Conservation (phyloP, 2,113 vertebrate genomes). For the Pelodiscus sinensis region DNA sequence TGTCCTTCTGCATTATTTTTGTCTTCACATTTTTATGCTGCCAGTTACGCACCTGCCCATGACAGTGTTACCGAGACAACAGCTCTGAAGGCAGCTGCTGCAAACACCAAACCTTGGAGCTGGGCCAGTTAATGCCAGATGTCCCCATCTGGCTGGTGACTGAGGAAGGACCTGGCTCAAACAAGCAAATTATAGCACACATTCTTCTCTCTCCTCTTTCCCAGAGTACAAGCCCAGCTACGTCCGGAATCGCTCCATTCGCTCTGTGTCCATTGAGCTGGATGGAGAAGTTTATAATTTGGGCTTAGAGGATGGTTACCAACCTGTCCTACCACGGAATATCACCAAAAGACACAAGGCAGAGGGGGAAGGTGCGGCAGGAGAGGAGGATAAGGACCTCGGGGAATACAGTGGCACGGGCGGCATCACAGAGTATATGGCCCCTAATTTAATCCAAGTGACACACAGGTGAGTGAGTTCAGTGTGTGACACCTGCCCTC, state of each 20-base stretch:
- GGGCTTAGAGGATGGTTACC: slow-evolving; percentile 80
- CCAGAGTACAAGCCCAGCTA: slow-evolving; percentile 86
- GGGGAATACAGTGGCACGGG: slow-evolving; percentile 91
- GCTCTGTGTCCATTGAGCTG: slow-evolving; percentile 84
- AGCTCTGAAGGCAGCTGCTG: not conserved
- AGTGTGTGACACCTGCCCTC: not conserved
- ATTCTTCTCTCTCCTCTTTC: not conserved
- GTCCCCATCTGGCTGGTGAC: accelerated
- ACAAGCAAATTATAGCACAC: not conserved
- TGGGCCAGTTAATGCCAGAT: not conserved
- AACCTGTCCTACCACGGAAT: slow-evolving; percentile 77
- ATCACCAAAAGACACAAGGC: slow-evolving; percentile 74
- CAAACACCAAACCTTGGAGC: not conserved
- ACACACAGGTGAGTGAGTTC: slow-evolving; percentile 86
- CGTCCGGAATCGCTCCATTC: slow-evolving; percentile 84
- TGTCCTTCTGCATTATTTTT: not conserved
- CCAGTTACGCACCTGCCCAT: accelerated
- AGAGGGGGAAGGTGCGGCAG: slow-evolving; percentile 32
- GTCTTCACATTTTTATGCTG: not conserved
- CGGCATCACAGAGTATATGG: slow-evolving; percentile 74
- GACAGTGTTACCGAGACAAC: not conserved
- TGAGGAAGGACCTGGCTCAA: not conserved
- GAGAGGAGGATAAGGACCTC: slow-evolving; percentile 79
- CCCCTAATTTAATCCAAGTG: slow-evolving; percentile 90
- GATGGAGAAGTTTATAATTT: slow-evolving; percentile 80